Percentiles rank a stretch among this genome's conserved stretches.
Evolutionary conservation across 2,797 vertebrate genomes (phyloP).

Genomic region (Vultur gryphus): DNA sequence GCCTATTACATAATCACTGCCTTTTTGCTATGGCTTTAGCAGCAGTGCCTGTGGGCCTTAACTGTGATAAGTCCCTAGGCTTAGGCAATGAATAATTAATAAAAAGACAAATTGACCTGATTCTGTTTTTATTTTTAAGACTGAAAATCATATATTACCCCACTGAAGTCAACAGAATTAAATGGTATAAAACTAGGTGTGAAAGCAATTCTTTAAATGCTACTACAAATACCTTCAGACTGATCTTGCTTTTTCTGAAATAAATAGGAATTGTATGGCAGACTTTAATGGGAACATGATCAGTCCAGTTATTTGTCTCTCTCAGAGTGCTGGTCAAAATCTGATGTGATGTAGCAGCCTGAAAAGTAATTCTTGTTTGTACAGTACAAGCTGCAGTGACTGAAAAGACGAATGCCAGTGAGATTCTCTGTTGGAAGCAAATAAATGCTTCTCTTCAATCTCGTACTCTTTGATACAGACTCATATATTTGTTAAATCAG

Average conservation of each 20-base stretch:
- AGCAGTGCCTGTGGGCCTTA: background rate
- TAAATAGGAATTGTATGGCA: background rate
- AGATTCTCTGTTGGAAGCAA: background rate
- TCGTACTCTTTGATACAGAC: background rate
- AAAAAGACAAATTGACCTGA: background rate
- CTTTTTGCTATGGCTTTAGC: background rate
- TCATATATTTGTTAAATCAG: background rate
- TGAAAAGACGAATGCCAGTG: background rate
- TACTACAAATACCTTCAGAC: background rate
- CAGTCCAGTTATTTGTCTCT: background rate
- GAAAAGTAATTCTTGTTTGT: background rate
- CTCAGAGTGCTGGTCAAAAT: background rate
- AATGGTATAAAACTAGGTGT: background rate
- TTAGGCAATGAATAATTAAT: slow-evolving; percentile 15
- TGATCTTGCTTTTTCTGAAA: background rate
- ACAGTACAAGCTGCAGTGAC: background rate
- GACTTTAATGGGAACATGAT: background rate
- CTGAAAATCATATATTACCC: background rate
- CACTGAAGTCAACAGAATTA: background rate
- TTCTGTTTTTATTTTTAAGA: background rate
- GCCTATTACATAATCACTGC: background rate
- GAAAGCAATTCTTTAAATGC: background rate
- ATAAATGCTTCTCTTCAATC: background rate
- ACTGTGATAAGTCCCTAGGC: background rate
- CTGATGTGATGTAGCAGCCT: background rate